These are phyloP conservation scores for Drosophila bocqueti DNA, from an alignment of 1,140 invertebrate genomes.

Conservation along the genomic window DNA sequence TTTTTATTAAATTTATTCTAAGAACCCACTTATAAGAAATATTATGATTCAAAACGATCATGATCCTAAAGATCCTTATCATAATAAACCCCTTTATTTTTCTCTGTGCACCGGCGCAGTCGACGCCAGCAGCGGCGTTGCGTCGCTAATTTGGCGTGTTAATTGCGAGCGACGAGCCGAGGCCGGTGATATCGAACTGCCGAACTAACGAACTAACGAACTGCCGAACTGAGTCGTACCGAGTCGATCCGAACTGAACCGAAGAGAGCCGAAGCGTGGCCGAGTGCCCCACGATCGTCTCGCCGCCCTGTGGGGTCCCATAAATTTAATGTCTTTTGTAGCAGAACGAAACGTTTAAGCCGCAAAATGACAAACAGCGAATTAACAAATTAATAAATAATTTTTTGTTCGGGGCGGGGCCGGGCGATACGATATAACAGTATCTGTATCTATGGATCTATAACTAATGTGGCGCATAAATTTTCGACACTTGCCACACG, in stretches of 20 bases:
- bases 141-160: constrained; percentile 80
- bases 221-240: background rate
- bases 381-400: constrained; percentile 85
- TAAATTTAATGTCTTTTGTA: constrained; percentile 80
- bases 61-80: background rate
- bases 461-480: constrained; percentile 74
- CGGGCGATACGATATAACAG: constrained; percentile 35
- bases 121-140: constrained; percentile 30
- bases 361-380: constrained; percentile 84
- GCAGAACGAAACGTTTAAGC: constrained; percentile 84
- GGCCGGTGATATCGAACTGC: constrained; percentile 37
- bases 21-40: no score
- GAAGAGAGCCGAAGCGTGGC: constrained; percentile 52
- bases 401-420: constrained; percentile 42
- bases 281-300: constrained; percentile 33
- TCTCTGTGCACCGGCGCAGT: constrained; percentile 3
- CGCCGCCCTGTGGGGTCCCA: constrained; percentile 49
- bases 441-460: constrained; percentile 61
- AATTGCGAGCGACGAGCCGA: constrained; percentile 71
- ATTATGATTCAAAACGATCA: background rate
- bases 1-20: background rate
- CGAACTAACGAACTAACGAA: constrained; percentile 12
- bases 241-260: background rate
- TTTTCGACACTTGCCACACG: constrained; percentile 60
- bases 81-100: background rate